Percentiles rank a stretch among this genome's conserved stretches.
These are phyloP conservation scores for Lagenorhynchus albirostris DNA, from an alignment of 2,113 vertebrate genomes.

Conservation along the genomic window DNA sequence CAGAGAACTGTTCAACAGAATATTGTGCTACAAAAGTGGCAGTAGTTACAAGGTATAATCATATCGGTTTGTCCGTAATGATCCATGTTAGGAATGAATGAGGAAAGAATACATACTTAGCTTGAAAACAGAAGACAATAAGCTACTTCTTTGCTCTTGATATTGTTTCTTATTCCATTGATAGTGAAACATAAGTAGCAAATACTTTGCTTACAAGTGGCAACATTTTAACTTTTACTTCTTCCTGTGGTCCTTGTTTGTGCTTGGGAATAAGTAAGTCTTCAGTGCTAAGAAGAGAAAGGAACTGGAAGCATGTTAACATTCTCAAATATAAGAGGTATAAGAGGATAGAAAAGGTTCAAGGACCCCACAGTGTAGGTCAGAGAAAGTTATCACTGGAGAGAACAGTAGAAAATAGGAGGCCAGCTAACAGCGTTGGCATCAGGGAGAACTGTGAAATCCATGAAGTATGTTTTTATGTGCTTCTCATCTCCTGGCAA, in stretches of 20 bases:
- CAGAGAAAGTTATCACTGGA: not conserved
- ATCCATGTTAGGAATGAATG: slow-evolving; percentile 10
- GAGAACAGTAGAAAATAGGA: not conserved
- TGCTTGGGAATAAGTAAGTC: not conserved
- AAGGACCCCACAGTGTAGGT: not conserved
- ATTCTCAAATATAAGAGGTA: not conserved
- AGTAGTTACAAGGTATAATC: not conserved
- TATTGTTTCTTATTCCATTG: not conserved
- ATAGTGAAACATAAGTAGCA: not conserved
- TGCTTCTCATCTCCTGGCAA: not conserved
- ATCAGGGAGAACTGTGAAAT: not conserved
- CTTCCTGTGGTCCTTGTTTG: not conserved
- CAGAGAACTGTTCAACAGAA: not conserved
- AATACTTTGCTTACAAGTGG: not conserved
- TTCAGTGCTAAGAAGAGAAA: not conserved
- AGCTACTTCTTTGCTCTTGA: not conserved
- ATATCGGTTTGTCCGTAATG: not conserved
- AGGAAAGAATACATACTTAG: not conserved
- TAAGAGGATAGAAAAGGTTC: not conserved
- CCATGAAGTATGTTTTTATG: not conserved
- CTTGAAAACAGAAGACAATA: not conserved
- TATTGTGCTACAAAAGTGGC: not conserved
- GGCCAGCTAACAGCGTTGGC: not conserved
- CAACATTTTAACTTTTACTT: slow-evolving; percentile 1
- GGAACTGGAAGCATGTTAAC: not conserved